These are phyloP conservation scores for Drosophila picticornis DNA, from an alignment of 2,888 invertebrate species.

Conservation along the genomic window DNA sequence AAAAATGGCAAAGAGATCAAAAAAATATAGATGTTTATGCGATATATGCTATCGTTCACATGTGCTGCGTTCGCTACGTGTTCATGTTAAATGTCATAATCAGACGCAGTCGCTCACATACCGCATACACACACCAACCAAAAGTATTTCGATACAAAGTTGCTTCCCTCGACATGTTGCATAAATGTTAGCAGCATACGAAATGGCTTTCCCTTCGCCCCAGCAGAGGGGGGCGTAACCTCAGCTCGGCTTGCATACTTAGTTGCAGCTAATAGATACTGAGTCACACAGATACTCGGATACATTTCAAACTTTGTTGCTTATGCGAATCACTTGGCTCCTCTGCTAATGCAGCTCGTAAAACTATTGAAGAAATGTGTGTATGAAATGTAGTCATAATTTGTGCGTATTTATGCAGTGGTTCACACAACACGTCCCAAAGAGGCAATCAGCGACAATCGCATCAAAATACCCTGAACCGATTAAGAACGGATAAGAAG, in stretches of 20 bases:
- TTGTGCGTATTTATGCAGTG: slow-evolving; percentile 57
- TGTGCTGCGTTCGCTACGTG: slow-evolving; percentile 70
- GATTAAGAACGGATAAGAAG: not conserved
- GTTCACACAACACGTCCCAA: slow-evolving; percentile 42
- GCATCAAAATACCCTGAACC: slow-evolving; percentile 17
- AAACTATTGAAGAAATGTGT: not conserved
- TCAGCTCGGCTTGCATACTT: slow-evolving; percentile 32
- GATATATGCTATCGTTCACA: slow-evolving; percentile 59
- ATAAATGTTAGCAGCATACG: slow-evolving; percentile 71
- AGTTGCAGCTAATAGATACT: slow-evolving; percentile 44
- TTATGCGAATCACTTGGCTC: slow-evolving; percentile 13
- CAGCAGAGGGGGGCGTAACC: slow-evolving; percentile 55
- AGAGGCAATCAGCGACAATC: slow-evolving; percentile 45
- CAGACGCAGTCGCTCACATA: slow-evolving; percentile 53
- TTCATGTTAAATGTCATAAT: slow-evolving; percentile 80
- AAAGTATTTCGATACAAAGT: slow-evolving; percentile 63
- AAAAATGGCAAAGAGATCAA: slow-evolving; percentile 24
- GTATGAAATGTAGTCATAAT: slow-evolving; percentile 45
- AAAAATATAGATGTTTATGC: slow-evolving; percentile 4
- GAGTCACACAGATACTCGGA: slow-evolving; percentile 33
- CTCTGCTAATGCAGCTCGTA: slow-evolving; percentile 50
- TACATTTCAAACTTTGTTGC: slow-evolving; percentile 10
- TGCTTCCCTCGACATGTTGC: slow-evolving; percentile 58
- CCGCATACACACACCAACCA: no score
- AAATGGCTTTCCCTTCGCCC: slow-evolving; percentile 45